Evolutionary conservation across 2,113 vertebrate species (phyloP).

Genomic region (Gymnobelideus leadbeateri): DNA sequence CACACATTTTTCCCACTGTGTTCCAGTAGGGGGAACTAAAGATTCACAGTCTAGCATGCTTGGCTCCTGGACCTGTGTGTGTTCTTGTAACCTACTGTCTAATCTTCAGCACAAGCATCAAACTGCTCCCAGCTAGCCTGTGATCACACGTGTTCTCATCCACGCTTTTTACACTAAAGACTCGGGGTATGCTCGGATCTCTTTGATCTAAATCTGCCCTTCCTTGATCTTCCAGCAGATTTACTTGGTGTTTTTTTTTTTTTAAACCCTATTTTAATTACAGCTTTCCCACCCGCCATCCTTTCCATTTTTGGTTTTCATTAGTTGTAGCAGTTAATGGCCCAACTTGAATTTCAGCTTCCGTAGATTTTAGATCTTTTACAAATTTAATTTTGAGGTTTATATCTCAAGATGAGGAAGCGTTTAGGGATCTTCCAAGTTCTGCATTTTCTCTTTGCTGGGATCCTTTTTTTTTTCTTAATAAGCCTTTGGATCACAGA

Average conservation of each 20-base stretch:
- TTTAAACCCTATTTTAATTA: background rate
- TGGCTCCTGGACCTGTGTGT: background rate
- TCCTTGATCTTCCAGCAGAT: background rate
- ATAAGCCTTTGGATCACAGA: background rate
- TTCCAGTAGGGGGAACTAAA: slow-evolving; percentile 93
- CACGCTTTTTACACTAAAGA: slow-evolving; percentile 52
- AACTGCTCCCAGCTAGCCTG: slow-evolving; percentile 68
- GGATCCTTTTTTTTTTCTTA: background rate
- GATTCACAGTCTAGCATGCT: slow-evolving; percentile 80
- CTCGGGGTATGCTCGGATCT: slow-evolving; percentile 29
- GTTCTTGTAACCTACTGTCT: slow-evolving; percentile 42
- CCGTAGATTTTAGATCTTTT: background rate
- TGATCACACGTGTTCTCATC: slow-evolving; percentile 73
- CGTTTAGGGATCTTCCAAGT: background rate
- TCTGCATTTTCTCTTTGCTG: background rate
- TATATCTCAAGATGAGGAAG: too few species aligned
- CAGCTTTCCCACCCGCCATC: background rate
- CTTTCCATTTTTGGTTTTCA: background rate
- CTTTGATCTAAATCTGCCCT: slow-evolving; percentile 21
- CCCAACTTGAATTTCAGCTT: slow-evolving; percentile 20
- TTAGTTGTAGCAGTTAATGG: background rate
- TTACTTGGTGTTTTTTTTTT: background rate
- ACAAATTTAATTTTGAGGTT: background rate
- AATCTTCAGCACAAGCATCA: slow-evolving; percentile 70
- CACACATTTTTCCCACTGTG: slow-evolving; percentile 28